Conservation (phyloP, 2,797 vertebrate genomes). For the Chanos chanos region DNA sequence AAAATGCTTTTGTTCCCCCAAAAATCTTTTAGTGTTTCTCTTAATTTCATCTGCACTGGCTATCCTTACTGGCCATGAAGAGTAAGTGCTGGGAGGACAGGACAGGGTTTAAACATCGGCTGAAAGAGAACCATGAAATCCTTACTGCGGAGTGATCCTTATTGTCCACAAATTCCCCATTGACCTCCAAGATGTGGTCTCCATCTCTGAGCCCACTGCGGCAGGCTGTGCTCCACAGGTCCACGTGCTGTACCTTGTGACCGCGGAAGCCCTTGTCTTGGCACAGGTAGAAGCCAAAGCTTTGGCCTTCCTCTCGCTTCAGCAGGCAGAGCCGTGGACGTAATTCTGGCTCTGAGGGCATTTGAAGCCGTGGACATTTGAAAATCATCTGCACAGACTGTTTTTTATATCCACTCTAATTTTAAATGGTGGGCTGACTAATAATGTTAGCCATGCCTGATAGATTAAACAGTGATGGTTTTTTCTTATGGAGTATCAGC, state of each 20-base stretch:
- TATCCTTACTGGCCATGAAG: too few relatives aligned
- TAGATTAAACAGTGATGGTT: background rate
- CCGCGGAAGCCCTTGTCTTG: slow-evolving; percentile 52
- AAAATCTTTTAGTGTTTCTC: too few relatives aligned
- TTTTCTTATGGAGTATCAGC: background rate
- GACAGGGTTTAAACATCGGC: background rate
- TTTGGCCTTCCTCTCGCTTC: slow-evolving; percentile 66
- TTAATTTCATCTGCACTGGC: too few relatives aligned
- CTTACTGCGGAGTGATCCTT: slow-evolving; percentile 75
- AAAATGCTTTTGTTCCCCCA: too few relatives aligned
- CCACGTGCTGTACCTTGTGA: slow-evolving; percentile 71
- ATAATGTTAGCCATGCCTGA: background rate
- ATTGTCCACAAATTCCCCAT: slow-evolving; percentile 73
- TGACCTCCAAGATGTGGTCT: slow-evolving; percentile 87
- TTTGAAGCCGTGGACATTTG: background rate
- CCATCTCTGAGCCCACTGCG: slow-evolving; percentile 76
- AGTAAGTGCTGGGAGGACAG: too few relatives aligned
- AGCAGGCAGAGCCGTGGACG: slow-evolving; percentile 76
- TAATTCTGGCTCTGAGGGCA: slow-evolving; percentile 51
- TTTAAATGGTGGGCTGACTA: background rate
- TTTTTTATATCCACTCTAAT: background rate
- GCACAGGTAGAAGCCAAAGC: slow-evolving; percentile 80
- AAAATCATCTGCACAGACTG: too few relatives aligned
- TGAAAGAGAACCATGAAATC: slow-evolving; percentile 44
- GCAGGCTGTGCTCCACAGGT: slow-evolving; percentile 78